These are phyloP conservation scores for Yasuhikotakia modesta DNA, from an alignment of 2,797 vertebrate species.

Conservation along the genomic window DNA sequence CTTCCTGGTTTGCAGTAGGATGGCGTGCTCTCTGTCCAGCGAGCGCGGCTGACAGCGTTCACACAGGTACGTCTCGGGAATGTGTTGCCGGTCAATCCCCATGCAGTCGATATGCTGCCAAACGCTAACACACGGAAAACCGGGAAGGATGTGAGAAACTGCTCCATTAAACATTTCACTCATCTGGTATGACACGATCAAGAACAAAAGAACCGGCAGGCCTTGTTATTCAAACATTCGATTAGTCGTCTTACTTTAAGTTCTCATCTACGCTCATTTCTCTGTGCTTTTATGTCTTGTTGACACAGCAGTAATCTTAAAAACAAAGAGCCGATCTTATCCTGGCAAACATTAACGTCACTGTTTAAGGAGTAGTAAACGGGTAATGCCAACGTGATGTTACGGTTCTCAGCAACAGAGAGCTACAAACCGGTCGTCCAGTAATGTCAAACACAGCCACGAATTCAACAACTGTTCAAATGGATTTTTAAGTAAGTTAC, in stretches of 20 bases:
- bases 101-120: conserved; percentile 99
- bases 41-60: conserved; percentile 97
- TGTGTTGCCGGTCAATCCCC: conserved; percentile 99
- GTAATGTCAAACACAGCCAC: no score
- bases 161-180: background rate
- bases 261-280: background rate
- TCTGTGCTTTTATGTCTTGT: background rate
- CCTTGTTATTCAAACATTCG: background rate
- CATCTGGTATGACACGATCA: background rate
- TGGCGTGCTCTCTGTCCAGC: conserved; percentile 94
- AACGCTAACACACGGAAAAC: conserved; percentile 76
- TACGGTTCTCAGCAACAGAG: background rate
- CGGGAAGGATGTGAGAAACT: conserved; percentile 19
- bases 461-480: no score
- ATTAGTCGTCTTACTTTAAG: background rate
- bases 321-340: background rate
- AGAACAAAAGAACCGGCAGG: background rate
- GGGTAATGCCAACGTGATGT: background rate
- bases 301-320: background rate
- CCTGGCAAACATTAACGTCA: background rate
- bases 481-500: no score
- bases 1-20: conserved; percentile 95
- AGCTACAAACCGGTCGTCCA: background rate
- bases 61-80: conserved; percentile 98
- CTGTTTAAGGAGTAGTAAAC: background rate